A percentile compares a stretch with the other conserved stretches of the same genome.
phyloP scores from a whole-genome alignment of 2,797 vertebrate species.

The Vultur gryphus region DNA sequence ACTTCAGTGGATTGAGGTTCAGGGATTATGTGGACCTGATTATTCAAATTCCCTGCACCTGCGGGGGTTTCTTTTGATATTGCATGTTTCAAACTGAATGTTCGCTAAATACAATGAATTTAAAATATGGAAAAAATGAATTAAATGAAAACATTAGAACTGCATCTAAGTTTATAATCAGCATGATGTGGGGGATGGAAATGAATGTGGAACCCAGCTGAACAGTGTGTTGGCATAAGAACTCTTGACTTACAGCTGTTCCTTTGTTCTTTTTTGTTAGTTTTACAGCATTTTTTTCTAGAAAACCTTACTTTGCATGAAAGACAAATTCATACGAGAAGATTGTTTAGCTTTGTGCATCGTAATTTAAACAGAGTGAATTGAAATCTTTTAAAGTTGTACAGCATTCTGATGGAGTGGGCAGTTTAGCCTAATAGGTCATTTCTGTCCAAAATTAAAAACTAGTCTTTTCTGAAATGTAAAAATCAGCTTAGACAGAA shows the following conservation, averaged over 20 bases:
- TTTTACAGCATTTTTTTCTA: slow-evolving; percentile 37
- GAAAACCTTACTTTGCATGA: slow-evolving; percentile 59
- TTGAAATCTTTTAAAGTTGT: slow-evolving; percentile 13
- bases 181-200: slow-evolving; percentile 44
- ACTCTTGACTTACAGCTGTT: slow-evolving; percentile 66
- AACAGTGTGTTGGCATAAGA: slow-evolving; percentile 62
- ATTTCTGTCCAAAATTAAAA: neutral
- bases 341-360: slow-evolving; percentile 42
- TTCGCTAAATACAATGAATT: slow-evolving; percentile 52
- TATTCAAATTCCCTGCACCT: slow-evolving; percentile 53
- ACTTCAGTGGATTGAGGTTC: slow-evolving; percentile 13
- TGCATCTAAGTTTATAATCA: slow-evolving; percentile 61
- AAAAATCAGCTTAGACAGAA: neutral
- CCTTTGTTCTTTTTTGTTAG: slow-evolving; percentile 63
- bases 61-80: slow-evolving; percentile 28
- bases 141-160: slow-evolving; percentile 60
- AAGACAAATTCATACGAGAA: slow-evolving; percentile 54
- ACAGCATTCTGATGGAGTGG: neutral
- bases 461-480: neutral
- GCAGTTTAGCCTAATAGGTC: slow-evolving; percentile 1
- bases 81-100: slow-evolving; percentile 16
- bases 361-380: slow-evolving; percentile 30
- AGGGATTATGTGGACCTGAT: slow-evolving; percentile 35
- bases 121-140: slow-evolving; percentile 56
- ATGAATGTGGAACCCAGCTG: slow-evolving; percentile 66